Percentiles rank a stretch among this genome's conserved stretches.
Evolutionary conservation across 1,140 invertebrate species (phyloP).

Genomic region (Macrostomum lignano): DNA sequence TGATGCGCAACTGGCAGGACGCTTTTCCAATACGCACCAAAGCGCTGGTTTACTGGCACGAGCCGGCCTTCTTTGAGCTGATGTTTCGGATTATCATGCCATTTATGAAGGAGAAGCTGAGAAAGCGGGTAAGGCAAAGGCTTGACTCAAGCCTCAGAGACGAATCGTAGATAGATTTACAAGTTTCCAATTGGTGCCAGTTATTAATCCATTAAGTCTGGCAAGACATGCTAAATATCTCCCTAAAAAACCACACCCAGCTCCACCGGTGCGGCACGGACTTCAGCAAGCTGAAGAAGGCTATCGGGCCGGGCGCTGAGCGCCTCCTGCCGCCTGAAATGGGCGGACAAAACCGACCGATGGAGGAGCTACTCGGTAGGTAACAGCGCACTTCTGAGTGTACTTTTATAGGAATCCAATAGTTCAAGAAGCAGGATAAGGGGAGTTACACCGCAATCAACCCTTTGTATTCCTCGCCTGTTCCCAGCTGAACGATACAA

Average conservation of each 20-base stretch:
- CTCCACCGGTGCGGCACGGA: too few species aligned
- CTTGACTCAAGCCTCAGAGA: not conserved
- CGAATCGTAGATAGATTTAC: not conserved
- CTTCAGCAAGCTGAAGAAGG: not conserved
- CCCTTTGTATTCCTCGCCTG: not conserved
- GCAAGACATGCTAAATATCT: too few species aligned
- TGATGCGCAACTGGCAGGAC: too few species aligned
- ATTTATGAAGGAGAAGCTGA: constrained; percentile 48
- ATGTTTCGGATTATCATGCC: constrained; percentile 47
- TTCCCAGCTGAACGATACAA: not conserved
- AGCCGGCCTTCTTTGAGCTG: constrained; percentile 42
- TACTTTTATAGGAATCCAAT: not conserved
- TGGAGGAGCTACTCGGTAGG: not conserved
- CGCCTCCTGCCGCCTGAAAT: too few species aligned
- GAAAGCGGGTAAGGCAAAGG: constrained; percentile 36
- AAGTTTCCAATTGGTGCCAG: not conserved
- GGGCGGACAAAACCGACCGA: too few species aligned
- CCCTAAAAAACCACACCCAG: too few species aligned
- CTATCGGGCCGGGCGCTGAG: too few species aligned
- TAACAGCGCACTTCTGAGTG: not conserved
- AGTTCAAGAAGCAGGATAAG: not conserved
- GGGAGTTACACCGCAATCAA: not conserved
- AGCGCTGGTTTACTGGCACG: constrained; percentile 49
- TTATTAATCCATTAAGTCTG: too few species aligned
- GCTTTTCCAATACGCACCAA: constrained; percentile 60